Conservation (phyloP, 2,113 vertebrate species). For the Galemys pyrenaicus region DNA sequence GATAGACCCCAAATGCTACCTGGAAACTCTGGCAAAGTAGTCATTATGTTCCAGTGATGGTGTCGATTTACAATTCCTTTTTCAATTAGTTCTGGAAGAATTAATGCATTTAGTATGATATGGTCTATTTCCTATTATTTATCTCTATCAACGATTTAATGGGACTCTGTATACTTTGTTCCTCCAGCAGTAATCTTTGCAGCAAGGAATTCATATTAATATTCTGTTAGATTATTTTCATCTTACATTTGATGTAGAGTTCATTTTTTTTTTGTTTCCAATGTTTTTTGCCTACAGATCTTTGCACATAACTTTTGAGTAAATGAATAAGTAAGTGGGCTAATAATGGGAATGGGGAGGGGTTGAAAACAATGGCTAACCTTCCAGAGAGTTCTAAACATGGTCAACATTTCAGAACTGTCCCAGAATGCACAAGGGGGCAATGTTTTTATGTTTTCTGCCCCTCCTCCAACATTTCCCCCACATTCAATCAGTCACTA, state of each 20-base stretch:
- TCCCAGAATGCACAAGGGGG: neutral
- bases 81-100: neutral
- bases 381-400: neutral
- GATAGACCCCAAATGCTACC: neutral
- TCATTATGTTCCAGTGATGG: neutral
- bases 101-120: neutral
- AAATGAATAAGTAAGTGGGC: conserved; percentile 16
- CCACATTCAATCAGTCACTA: neutral
- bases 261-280: neutral
- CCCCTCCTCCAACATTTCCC: neutral
- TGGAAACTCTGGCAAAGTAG: neutral
- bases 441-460: neutral
- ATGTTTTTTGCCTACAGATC: neutral
- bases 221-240: conserved; percentile 47
- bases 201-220: conserved; percentile 34
- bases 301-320: neutral
- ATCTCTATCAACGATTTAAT: conserved; percentile 26
- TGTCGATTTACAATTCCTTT: conserved; percentile 25
- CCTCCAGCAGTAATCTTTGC: neutral
- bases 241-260: neutral
- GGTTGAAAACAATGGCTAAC: neutral
- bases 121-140: neutral
- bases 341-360: neutral
- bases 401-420: neutral
- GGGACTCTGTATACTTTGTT: neutral